These are phyloP conservation scores for Drosophila kambysellisi DNA, from an alignment of 2,888 invertebrate genomes.

Conservation along the genomic window DNA sequence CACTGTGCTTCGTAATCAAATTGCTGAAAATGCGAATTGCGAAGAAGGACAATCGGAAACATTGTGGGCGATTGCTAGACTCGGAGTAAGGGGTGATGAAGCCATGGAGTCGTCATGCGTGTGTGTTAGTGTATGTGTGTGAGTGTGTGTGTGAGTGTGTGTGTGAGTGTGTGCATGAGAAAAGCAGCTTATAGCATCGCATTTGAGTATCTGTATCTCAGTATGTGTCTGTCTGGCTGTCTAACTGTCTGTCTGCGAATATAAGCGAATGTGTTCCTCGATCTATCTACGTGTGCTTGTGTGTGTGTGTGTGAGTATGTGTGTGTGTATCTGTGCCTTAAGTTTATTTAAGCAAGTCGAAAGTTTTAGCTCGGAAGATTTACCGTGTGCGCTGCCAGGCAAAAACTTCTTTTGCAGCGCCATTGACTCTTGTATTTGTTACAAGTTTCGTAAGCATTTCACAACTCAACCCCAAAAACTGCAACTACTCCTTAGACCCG, in stretches of 20 bases:
- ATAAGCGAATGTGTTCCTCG: constrained; percentile 33
- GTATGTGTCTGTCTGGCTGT: constrained; percentile 33
- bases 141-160: background rate
- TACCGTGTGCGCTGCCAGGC: constrained; percentile 76
- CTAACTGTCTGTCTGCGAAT: constrained; percentile 27
- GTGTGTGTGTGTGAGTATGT: constrained; percentile 19
- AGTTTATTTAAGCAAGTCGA: constrained; percentile 80
- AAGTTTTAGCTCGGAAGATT: constrained; percentile 80
- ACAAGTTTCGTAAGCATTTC: constrained; percentile 65
- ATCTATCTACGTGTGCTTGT: constrained; percentile 9
- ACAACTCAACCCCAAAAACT: constrained; percentile 56
- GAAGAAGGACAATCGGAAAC: constrained; percentile 59
- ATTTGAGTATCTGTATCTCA: constrained; percentile 52
- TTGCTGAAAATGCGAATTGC: constrained; percentile 68
- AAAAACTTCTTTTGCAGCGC: constrained; percentile 80
- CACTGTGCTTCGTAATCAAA: constrained; percentile 73
- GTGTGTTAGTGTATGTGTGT: background rate
- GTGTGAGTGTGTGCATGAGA: constrained; percentile 57
- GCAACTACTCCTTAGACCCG: constrained; percentile 41
- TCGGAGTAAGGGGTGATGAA: constrained; percentile 39
- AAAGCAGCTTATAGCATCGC: constrained; percentile 70
- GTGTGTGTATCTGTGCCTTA: constrained; percentile 47
- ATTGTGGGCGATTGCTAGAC: constrained; percentile 33
- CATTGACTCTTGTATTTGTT: constrained; percentile 80
- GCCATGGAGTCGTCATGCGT: constrained; percentile 60